Percentiles rank a stretch among this genome's conserved stretches.
phyloP scores from a whole-genome alignment of 2,113 vertebrate genomes.

The Orycteropus afer region DNA sequence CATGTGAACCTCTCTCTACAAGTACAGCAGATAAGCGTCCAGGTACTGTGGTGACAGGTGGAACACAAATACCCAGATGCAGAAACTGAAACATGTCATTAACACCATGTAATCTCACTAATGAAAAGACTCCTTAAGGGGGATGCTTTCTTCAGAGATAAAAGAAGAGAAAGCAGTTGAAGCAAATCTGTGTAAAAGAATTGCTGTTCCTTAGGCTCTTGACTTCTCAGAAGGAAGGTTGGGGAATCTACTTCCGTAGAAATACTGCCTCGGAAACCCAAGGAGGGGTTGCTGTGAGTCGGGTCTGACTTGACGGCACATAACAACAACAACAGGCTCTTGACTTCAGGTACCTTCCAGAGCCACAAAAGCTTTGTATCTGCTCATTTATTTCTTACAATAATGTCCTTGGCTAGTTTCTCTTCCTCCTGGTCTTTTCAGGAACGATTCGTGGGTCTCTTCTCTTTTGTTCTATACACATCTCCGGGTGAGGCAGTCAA shows the following conservation, averaged over 20 bases:
- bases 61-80: slow-evolving; percentile 63
- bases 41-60: slow-evolving; percentile 51
- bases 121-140: neutral
- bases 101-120: slow-evolving; percentile 32
- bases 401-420: neutral
- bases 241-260: too few relatives aligned
- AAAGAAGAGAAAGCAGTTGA: neutral
- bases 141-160: slow-evolving; percentile 37
- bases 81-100: slow-evolving; percentile 60
- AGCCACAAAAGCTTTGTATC: neutral
- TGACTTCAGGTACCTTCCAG: neutral
- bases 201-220: neutral
- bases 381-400: neutral
- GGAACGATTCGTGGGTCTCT: neutral
- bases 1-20: neutral
- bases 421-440: slow-evolving; percentile 25
- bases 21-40: neutral
- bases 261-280: too few relatives aligned
- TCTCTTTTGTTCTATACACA: neutral
- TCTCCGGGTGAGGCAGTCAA: neutral
- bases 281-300: too few relatives aligned
- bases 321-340: too few relatives aligned
- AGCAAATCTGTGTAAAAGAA: neutral
- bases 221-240: too few relatives aligned
- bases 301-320: too few relatives aligned